phyloP scores from a whole-genome alignment of 2,113 vertebrate species.

The Capreolus pygargus region DNA sequence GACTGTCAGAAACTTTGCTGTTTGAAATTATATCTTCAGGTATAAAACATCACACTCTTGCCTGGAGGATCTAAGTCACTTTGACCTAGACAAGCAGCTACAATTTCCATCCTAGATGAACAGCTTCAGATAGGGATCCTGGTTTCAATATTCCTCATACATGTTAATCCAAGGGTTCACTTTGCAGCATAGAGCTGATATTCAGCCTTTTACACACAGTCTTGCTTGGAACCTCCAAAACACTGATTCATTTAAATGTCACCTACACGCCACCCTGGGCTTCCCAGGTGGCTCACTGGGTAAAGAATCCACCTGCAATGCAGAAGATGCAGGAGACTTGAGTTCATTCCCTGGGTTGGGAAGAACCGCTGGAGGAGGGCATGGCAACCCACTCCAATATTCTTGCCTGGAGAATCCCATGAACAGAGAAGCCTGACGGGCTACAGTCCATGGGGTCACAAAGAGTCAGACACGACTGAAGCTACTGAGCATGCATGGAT shows the following conservation, averaged over 20 bases:
- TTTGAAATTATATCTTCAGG: slow-evolving; percentile 4
- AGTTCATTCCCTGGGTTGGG: not conserved
- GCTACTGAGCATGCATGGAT: not conserved
- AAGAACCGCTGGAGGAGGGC: not conserved
- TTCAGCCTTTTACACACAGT: not conserved
- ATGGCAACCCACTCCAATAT: not conserved
- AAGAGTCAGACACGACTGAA: not conserved
- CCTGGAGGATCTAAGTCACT: not conserved
- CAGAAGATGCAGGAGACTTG: not conserved
- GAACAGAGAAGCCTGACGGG: not conserved
- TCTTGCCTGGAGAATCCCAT: not conserved
- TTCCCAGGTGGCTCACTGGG: not conserved
- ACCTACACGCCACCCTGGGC: not conserved
- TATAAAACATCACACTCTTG: not conserved
- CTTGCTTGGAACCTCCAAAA: not conserved
- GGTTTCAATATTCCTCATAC: not conserved
- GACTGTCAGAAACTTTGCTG: not conserved
- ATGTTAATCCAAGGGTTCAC: not conserved
- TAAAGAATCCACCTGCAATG: not conserved
- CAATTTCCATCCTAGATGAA: not conserved
- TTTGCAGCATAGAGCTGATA: not conserved
- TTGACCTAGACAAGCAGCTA: not conserved
- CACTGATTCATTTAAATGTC: not conserved
- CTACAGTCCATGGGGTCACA: not conserved
- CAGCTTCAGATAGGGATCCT: not conserved